phyloP scores from a whole-genome alignment of 2,113 vertebrate species.

The Chionomys nivalis region DNA sequence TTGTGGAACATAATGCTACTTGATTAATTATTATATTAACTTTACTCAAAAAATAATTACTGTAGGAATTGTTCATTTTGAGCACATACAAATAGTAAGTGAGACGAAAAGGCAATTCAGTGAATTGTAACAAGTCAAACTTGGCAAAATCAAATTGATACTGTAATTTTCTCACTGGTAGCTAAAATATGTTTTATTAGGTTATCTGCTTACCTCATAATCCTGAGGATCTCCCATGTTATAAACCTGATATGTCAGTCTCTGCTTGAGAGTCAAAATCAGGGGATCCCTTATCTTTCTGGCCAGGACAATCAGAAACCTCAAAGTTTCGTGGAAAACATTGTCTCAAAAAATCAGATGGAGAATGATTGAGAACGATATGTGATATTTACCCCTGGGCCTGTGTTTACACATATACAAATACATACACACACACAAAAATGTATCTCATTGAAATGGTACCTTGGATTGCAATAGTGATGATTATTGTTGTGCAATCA shows the following conservation, averaged over 20 bases:
- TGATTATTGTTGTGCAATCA: background rate
- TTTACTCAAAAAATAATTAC: conserved; percentile 42
- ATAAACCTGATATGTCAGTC: background rate
- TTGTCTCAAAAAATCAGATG: background rate
- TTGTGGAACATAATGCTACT: background rate
- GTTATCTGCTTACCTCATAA: background rate
- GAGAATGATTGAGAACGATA: background rate
- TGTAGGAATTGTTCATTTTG: background rate
- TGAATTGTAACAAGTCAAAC: background rate
- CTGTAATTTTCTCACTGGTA: background rate
- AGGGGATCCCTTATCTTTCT: background rate
- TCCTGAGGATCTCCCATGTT: background rate
- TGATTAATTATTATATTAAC: conserved; percentile 52
- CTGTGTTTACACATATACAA: background rate
- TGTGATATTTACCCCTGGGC: too few relatives aligned
- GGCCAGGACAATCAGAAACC: background rate
- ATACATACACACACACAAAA: background rate
- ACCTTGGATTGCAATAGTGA: background rate
- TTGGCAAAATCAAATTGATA: background rate
- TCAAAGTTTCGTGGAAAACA: background rate
- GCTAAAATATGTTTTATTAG: background rate
- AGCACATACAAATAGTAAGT: background rate
- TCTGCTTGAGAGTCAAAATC: background rate
- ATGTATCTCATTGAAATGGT: background rate
- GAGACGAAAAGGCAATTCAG: background rate